Base-by-base conservation (phyloP, 1,140 invertebrate genomes). In the Lepidurus packardi region DNA sequence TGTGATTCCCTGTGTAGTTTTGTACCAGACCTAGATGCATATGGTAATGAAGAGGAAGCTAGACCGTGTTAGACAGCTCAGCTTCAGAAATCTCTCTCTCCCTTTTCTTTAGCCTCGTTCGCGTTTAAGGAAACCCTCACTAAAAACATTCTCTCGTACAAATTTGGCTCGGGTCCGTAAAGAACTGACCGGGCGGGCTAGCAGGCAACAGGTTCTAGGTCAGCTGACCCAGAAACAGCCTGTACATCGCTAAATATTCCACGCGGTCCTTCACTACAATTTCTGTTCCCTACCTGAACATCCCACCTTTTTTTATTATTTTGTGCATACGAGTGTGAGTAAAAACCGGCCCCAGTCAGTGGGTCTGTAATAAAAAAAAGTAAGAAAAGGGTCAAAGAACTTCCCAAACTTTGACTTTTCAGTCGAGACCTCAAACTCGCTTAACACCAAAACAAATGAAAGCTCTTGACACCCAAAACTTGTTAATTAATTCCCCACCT, bases 201-300 rank as follows among this genome's bases (percentile, higher is more conserved):
- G 45, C 16, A 9, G 21, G n/a, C 53, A 16, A 21, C 6, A 21
- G 21, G 53, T 65, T 65, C 53, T 65, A 65, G 53, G 53, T 65
- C 53, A 65, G 53, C 53, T 65, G 53, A 65, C 53, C 53, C 21
- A 65, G 53, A 65, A 65, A 65, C 53, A 65, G 34, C n/a, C 53
- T 65, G 16, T 65, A 65, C 53, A 0, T 65, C 21, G 53, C 53
- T 65, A 21, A 65, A 65, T 65, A 65, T 65, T 21, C 21, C 53
- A 65, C 34, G 2, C 34, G 3, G 34, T 13, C 13, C 4, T 65
- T 13, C 53, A 9, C 21, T 65, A 21, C 0, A 13, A 13, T n/a
- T 16, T 65, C 9, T 21, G 53, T 9, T 13, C 53, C 13, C 53
- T 16, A 65, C 21, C 53, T 21, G 13, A 65, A 65, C 13, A 65